A percentile compares a stretch with the other conserved stretches of the same genome.
phyloP scores from a whole-genome alignment of 2,113 vertebrate species.

The Sinocyclocheilus anshuiensis region DNA sequence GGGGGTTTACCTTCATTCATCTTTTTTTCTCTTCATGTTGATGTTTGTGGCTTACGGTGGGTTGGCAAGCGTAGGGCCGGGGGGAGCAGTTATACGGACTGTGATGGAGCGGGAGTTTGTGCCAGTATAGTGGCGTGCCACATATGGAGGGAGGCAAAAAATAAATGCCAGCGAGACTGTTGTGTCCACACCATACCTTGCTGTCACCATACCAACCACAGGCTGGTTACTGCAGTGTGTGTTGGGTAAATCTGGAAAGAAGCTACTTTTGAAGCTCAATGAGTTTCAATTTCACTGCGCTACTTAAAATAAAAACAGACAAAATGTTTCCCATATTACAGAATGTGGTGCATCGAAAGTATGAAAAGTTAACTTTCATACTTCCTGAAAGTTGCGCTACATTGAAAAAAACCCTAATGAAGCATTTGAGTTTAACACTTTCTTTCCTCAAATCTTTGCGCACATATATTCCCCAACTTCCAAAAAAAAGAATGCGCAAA shows the following conservation, averaged over 20 bases:
- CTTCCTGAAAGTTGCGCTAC: not conserved
- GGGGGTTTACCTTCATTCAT: conserved; percentile 74
- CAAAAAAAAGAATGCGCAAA: not conserved
- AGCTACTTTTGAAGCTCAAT: not conserved
- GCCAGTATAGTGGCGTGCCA: conserved; percentile 50
- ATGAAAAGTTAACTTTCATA: not conserved
- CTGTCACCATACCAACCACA: conserved; percentile 61
- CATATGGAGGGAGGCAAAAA: conserved; percentile 33
- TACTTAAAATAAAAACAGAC: not conserved
- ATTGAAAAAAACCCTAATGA: not conserved
- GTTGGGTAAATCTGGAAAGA: conserved; percentile 26
- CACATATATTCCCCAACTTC: not conserved
- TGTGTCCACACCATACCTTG: conserved; percentile 66
- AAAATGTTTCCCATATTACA: not conserved
- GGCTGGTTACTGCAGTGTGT: conserved; percentile 41
- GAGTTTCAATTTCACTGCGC: not conserved
- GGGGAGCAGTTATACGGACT: conserved; percentile 60
- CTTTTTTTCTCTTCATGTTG: conserved; percentile 70
- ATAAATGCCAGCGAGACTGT: conserved; percentile 50
- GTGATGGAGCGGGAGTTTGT: conserved; percentile 67
- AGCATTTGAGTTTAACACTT: not conserved
- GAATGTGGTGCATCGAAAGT: not conserved
- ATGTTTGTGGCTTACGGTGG: conserved; percentile 72
- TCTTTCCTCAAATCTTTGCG: not conserved
- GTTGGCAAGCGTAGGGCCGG: conserved; percentile 21